phyloP scores from a whole-genome alignment of 1,140 invertebrate species.

The Drosophila simulans region DNA sequence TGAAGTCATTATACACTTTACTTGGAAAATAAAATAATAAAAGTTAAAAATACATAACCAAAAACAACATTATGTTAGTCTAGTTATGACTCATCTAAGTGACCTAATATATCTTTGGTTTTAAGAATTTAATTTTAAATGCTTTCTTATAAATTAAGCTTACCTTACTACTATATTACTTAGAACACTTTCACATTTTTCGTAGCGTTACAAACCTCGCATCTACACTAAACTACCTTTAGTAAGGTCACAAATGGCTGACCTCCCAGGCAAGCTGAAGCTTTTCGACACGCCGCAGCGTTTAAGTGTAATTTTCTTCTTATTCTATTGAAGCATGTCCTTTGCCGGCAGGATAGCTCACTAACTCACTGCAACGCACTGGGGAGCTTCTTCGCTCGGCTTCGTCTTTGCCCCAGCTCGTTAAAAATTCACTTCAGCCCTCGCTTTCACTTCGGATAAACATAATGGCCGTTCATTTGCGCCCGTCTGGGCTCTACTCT shows the following conservation, averaged over 20 bases:
- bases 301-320: slow-evolving; percentile 83
- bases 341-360: slow-evolving; percentile 67
- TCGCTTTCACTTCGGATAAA: slow-evolving; percentile 79
- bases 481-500: slow-evolving; percentile 38
- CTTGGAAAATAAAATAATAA: background rate
- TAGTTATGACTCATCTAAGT: too few relatives aligned
- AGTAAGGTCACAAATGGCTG: slow-evolving; percentile 16
- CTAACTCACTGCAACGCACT: slow-evolving; percentile 73
- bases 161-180: too few relatives aligned
- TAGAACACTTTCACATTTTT: too few relatives aligned
- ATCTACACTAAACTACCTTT: background rate
- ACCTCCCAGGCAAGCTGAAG: slow-evolving; percentile 11
- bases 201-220: background rate
- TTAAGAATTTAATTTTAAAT: too few relatives aligned
- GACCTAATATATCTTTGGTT: too few relatives aligned
- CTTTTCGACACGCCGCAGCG: slow-evolving; percentile 72
- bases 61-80: too few relatives aligned
- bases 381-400: slow-evolving; percentile 33
- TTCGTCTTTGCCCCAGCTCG: slow-evolving; percentile 34
- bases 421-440: slow-evolving; percentile 79
- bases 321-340: slow-evolving; percentile 82
- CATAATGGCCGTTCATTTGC: slow-evolving; percentile 82
- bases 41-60: background rate
- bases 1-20: background rate
- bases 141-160: too few relatives aligned